Evolutionary conservation across 2,113 vertebrate species (phyloP).

Genomic region (Ploceus nigricollis): DNA sequence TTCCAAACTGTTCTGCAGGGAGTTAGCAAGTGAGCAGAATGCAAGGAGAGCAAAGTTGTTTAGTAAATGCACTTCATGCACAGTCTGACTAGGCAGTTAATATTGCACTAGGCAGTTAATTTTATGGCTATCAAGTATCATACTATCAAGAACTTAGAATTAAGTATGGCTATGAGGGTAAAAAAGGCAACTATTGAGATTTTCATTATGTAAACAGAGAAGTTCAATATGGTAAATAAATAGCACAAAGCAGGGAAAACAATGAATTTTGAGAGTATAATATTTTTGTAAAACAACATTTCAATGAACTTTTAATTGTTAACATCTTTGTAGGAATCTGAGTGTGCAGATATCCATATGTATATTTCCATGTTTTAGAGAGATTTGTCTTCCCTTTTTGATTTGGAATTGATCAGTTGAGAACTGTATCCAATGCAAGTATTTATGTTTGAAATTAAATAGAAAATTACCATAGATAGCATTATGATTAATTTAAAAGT

Average conservation of each 20-base stretch:
- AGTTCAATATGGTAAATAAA: not conserved
- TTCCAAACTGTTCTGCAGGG: not conserved
- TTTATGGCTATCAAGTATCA: not conserved
- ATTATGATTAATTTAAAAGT: not conserved
- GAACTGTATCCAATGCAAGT: not conserved
- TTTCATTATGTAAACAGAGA: not conserved
- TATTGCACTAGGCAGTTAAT: not conserved
- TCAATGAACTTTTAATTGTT: not conserved
- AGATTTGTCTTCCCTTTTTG: not conserved
- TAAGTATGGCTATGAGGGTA: not conserved
- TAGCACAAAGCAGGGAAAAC: not conserved
- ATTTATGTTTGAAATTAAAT: not conserved
- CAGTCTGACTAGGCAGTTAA: not conserved
- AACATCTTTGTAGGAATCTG: not conserved
- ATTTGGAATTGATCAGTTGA: constrained; percentile 5
- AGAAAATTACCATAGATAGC: not conserved
- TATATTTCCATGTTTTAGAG: not conserved
- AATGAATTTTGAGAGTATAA: not conserved
- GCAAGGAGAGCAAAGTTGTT: not conserved
- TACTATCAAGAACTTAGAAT: not conserved
- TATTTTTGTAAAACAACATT: not conserved
- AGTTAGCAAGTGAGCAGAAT: not conserved
- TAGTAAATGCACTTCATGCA: not conserved
- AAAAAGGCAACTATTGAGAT: not conserved
- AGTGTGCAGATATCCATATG: not conserved